Base-by-base conservation (phyloP, 2,113 vertebrate genomes). In the Eonycteris spelaea region DNA sequence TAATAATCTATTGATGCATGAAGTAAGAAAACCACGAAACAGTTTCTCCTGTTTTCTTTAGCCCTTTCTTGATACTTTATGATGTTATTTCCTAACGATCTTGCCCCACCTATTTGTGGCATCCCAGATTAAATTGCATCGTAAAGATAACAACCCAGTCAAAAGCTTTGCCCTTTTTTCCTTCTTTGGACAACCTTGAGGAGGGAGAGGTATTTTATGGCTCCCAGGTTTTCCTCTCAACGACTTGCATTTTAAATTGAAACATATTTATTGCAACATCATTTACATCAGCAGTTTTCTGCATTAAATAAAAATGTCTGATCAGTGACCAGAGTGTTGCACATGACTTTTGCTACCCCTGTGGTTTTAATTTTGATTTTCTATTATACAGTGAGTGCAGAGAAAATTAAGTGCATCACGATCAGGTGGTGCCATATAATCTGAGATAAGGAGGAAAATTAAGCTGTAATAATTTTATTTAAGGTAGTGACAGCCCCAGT, bases 161-260 rank as follows among this genome's bases (percentile, higher is more conserved):
- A 91, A 95, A 87, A 97, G 86, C 93, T 70, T 74, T 84, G 45
- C 92, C 79, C 59, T 95, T 83, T 87, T 71, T 78, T 35, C 63
- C 45, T n/a, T n/a, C 91, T 95, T 92, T 95, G 90, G 86, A 96
- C 96, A 97, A 95, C 97, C 93, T 97, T 96, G 95, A 97, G 79
- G 86, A 94, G 65, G 48, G 59, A 78, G 59, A 89, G 53, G 43
- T 85, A 48, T 79, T 59, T 90, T 96, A 95, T 94, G 78, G 63
- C 59, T 92, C 84, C 40, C 80, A 67, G 83, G 80, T 73, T 91
- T 85, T 78, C 90, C 85, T 96, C 57, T n/a, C 73, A 90, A 90
- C 63, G 16, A 90, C 82, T 95, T 95, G 63, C 61, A 93, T 96
- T 96, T 96, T 94, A 96, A 97, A 87, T 57, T 1, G 71, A 87